Evolutionary conservation across 2,888 invertebrate genomes (phyloP), one percentile per base, ranked within the genome.

Genomic region (Euphydryas editha): DNA sequence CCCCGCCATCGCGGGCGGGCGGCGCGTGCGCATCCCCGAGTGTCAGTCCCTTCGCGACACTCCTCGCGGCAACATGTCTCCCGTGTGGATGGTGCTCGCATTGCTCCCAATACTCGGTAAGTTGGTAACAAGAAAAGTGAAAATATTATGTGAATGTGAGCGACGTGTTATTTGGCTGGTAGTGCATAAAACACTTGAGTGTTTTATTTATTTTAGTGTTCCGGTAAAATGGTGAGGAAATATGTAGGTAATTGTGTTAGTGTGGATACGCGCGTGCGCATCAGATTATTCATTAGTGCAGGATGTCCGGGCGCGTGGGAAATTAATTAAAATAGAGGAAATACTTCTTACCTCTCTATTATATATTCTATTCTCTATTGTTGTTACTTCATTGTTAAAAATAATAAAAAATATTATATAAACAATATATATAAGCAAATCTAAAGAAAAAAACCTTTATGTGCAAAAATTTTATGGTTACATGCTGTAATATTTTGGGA

Each of bases 21-120:
- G 88, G 86, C 79, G 80, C 85, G 85, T 85, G 75, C 69, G 73
- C 72, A 65, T 68, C 70, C 71, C 71, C 59, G 60, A 51, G 63
- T 49, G 56, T 54, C 91, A 92, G 91, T 92, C 84, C 84, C 75
- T 81, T 79, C 90, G 90, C 89, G 88, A 81, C 88, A 81, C 81
- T 80, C 83, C 81, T 81, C 84, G 91, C 89, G 90, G 83, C 86
- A 85, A 84, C 91, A 92, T 92, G 92, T 87, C 85, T 86, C 86
- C 84, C 80, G 78, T 90, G 86, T 92, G 92, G 92, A 83, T 91
- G 80, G 85, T 90, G 79, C 83, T 92, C 70, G 82, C 87, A 76
- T 85, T 92, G 83, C 90, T 92, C 88, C 92, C 92, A 81, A 79
- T 90, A 70, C 82, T 92, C 85, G 92, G 92, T 92, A 92, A 92